Evolutionary conservation across 1,140 invertebrate genomes (phyloP).

Genomic region (Eubasilissa regina): DNA sequence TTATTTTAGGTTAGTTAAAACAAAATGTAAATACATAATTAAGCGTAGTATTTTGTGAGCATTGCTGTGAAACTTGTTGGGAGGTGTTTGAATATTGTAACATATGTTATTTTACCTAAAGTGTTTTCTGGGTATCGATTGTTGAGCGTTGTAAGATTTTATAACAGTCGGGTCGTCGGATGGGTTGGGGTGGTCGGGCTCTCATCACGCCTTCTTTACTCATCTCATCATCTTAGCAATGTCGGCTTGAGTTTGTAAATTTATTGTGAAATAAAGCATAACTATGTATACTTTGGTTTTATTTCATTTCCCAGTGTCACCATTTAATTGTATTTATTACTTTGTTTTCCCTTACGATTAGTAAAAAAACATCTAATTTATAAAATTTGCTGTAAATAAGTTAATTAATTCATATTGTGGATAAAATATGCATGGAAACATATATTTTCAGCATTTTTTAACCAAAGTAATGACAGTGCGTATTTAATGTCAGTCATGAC

Average conservation of each 20-base stretch:
- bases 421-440: too few relatives aligned
- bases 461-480: too few relatives aligned
- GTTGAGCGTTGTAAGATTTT: slow-evolving; percentile 28
- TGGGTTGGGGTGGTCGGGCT: too few relatives aligned
- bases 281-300: slow-evolving; percentile 15
- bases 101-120: slow-evolving; percentile 12
- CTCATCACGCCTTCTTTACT: slow-evolving; percentile 2
- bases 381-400: too few relatives aligned
- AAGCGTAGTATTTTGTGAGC: background rate
- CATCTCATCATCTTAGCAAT: slow-evolving; percentile 15
- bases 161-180: background rate
- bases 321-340: too few relatives aligned
- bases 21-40: slow-evolving; percentile 6
- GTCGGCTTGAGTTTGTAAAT: slow-evolving; percentile 51
- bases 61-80: background rate
- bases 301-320: background rate
- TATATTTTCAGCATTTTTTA: too few relatives aligned
- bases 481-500: too few relatives aligned
- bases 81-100: slow-evolving; percentile 21
- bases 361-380: too few relatives aligned
- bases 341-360: too few relatives aligned
- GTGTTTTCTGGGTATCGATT: background rate
- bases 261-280: slow-evolving; percentile 54
- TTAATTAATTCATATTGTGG: too few relatives aligned
- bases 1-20: slow-evolving; percentile 12